Conservation (phyloP, 2,888 invertebrate genomes). For the Melanotus villosus region DNA sequence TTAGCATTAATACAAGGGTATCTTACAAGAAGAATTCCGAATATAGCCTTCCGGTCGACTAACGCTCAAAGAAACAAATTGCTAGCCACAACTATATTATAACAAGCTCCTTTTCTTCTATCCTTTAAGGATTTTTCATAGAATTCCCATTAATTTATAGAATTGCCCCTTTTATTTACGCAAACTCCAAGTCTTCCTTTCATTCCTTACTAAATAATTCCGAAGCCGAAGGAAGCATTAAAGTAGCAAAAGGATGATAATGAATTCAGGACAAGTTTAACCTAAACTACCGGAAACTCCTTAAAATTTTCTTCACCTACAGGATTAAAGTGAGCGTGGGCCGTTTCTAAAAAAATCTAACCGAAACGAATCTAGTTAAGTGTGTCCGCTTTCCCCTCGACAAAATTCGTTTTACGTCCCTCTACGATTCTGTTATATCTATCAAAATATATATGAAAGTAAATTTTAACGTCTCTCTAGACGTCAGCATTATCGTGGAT, state of each 20-base stretch:
- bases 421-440: conserved; percentile 16
- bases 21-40: conserved; percentile 41
- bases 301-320: neutral
- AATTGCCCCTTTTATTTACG: too few relatives aligned
- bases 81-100: conserved; percentile 51
- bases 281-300: too few relatives aligned
- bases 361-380: neutral
- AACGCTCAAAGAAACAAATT: conserved; percentile 51
- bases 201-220: too few relatives aligned
- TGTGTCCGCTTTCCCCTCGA: neutral
- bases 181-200: too few relatives aligned
- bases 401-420: neutral
- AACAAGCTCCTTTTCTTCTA: conserved; percentile 34
- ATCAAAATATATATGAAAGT: conserved; percentile 4
- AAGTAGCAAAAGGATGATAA: too few relatives aligned
- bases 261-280: too few relatives aligned
- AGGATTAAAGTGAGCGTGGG: neutral
- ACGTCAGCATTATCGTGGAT: conserved; percentile 42
- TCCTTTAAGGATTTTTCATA: conserved; percentile 21
- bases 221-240: too few relatives aligned
- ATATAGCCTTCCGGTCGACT: conserved; percentile 46
- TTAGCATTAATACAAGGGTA: conserved; percentile 44
- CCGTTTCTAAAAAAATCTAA: neutral
- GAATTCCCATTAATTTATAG: neutral
- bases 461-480: conserved; percentile 33